Evolutionary conservation across 2,888 invertebrate species (phyloP).

Genomic region (Perizoma flavofasciatum): DNA sequence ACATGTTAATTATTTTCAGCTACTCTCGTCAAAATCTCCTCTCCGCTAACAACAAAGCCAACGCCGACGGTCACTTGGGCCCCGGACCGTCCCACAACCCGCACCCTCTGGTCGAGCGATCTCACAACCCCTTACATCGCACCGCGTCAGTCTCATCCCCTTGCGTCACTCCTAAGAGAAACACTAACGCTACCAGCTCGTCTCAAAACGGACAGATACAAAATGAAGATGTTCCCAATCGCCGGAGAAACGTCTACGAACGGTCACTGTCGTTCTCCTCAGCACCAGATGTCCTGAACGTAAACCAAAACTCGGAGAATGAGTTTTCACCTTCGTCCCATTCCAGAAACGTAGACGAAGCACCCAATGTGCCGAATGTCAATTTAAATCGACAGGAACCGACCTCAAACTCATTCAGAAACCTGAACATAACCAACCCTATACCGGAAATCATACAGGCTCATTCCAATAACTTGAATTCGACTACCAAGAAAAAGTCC

Average conservation of each 20-base stretch:
- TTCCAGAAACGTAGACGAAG: conserved; percentile 52
- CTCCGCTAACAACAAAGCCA: conserved; percentile 89
- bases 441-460: conserved; percentile 76
- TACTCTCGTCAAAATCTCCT: conserved; percentile 95
- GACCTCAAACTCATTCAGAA: conserved; percentile 59
- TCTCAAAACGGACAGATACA: conserved; percentile 43
- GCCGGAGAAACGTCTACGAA: conserved; percentile 68
- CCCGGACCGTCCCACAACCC: conserved; percentile 62
- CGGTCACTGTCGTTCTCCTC: conserved; percentile 77
- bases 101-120: conserved; percentile 80
- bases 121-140: conserved; percentile 79
- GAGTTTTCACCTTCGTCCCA: conserved; percentile 10
- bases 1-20: conserved; percentile 69
- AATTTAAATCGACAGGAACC: conserved; percentile 65
- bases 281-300: conserved; percentile 84
- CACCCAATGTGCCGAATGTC: conserved; percentile 47
- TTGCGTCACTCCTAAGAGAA: conserved; percentile 60
- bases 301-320: conserved; percentile 61
- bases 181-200: conserved; percentile 57
- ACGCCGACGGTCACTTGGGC: conserved; percentile 84
- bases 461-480: conserved; percentile 73
- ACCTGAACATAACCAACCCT: conserved; percentile 68
- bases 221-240: conserved; percentile 51
- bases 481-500: conserved; percentile 70
- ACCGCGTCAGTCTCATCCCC: conserved; percentile 59